These are phyloP conservation scores for Panonychus citri DNA, from an alignment of 1,140 invertebrate genomes.

Conservation along the genomic window DNA sequence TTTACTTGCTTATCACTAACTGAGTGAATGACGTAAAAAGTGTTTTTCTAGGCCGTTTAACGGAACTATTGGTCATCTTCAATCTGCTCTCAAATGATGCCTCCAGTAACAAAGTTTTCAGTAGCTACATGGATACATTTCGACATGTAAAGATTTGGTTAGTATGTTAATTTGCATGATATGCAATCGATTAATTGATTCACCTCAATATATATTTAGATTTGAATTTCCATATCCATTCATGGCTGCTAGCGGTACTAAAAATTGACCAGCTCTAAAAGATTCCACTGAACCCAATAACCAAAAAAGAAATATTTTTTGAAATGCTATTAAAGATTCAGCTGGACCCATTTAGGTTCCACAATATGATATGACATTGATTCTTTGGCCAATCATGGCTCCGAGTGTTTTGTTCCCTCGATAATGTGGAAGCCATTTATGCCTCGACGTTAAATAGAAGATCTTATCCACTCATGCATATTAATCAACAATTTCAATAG, in stretches of 20 bases:
- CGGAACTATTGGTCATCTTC: background rate
- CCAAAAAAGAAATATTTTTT: constrained; percentile 26
- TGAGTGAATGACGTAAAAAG: too few relatives aligned
- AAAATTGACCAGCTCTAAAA: constrained; percentile 23
- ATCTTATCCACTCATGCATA: constrained; percentile 35
- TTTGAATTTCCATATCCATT: constrained; percentile 34
- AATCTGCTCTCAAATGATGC: background rate
- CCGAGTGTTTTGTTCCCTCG: constrained; percentile 38
- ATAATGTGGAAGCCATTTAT: constrained; percentile 33
- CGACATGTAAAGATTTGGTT: constrained; percentile 44
- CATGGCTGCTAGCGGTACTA: constrained; percentile 20
- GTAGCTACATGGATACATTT: constrained; percentile 45
- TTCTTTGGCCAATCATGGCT: constrained; percentile 44
- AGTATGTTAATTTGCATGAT: background rate
- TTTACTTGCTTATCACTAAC: too few relatives aligned
- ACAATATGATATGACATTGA: constrained; percentile 57
- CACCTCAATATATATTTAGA: too few relatives aligned
- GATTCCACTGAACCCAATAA: too few relatives aligned
- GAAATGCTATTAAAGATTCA: constrained; percentile 12
- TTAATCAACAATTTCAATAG: too few relatives aligned
- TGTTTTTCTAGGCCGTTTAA: background rate
- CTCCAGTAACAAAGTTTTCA: constrained; percentile 28
- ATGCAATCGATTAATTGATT: too few relatives aligned
- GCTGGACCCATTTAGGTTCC: constrained; percentile 22
- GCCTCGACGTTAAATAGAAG: constrained; percentile 35